phyloP scores from a whole-genome alignment of 2,888 invertebrate genomes.

The Lissocephala sabroskyi region DNA sequence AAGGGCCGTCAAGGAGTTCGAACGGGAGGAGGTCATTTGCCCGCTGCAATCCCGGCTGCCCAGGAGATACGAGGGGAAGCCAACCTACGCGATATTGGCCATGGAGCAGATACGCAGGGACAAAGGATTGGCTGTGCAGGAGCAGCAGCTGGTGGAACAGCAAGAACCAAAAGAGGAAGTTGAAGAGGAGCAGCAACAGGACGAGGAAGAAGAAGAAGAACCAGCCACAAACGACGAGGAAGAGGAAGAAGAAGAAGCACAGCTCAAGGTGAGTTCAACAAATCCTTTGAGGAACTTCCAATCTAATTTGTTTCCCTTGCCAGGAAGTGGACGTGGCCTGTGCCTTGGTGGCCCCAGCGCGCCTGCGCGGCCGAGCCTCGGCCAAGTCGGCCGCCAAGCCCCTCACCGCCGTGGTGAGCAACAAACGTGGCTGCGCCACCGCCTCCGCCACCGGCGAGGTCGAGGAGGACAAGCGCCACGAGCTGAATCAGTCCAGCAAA shows the following conservation, averaged over 20 bases:
- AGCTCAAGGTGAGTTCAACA: no score
- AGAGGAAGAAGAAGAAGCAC: conserved; percentile 34
- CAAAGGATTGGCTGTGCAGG: conserved; percentile 57
- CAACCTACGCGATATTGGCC: conserved; percentile 71
- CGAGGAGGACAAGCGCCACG: conserved; percentile 39
- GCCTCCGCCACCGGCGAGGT: conserved; percentile 62
- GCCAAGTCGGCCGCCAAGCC: conserved; percentile 22
- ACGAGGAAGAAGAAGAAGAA: conserved; percentile 19
- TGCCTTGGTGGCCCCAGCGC: neutral
- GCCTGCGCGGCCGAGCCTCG: neutral
- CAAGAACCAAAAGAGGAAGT: conserved; percentile 12
- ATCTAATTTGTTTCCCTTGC: no score
- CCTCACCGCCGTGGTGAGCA: conserved; percentile 37
- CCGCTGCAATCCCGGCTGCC: conserved; percentile 55
- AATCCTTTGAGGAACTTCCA: no score
- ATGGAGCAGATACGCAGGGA: conserved; percentile 66
- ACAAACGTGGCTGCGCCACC: conserved; percentile 57
- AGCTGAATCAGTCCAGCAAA: conserved; percentile 19
- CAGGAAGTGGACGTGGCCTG: no score
- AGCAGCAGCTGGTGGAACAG: conserved; percentile 33
- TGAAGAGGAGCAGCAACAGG: conserved; percentile 11
- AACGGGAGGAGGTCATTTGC: conserved; percentile 67
- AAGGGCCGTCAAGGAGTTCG: conserved; percentile 72
- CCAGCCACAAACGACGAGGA: conserved; percentile 25
- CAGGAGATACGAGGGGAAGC: conserved; percentile 68